Evolutionary conservation across 1,140 invertebrate species (phyloP).

Genomic region (Aricia agestis): DNA sequence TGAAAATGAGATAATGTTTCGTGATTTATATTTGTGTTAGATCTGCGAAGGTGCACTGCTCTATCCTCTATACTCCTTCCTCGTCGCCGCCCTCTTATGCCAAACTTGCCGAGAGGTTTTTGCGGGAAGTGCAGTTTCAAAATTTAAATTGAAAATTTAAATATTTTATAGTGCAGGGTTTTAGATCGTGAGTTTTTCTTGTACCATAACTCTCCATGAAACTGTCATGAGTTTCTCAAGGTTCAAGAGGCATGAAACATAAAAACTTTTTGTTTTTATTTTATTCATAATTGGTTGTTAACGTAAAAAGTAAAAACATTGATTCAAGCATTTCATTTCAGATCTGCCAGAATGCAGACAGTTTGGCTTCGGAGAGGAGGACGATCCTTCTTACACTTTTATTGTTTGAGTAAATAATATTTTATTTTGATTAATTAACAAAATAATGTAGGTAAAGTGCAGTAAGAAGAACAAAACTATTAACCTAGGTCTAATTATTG

Average conservation of each 20-base stretch:
- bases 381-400: too few relatives aligned
- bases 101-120: not conserved
- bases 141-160: not conserved
- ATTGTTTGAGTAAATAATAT: too few relatives aligned
- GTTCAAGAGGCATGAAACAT: too few relatives aligned
- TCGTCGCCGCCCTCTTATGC: not conserved
- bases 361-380: too few relatives aligned
- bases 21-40: constrained; percentile 53
- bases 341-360: too few relatives aligned
- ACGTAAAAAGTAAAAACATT: too few relatives aligned
- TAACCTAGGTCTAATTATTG: not conserved
- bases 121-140: not conserved
- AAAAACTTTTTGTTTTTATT: too few relatives aligned
- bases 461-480: not conserved
- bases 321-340: too few relatives aligned
- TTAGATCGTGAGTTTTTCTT: not conserved
- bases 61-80: not conserved
- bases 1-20: constrained; percentile 70
- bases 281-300: too few relatives aligned
- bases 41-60: not conserved
- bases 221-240: too few relatives aligned
- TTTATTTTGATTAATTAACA: not conserved
- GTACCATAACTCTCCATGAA: too few relatives aligned
- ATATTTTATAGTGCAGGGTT: not conserved
- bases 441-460: not conserved